Evolutionary conservation across 2,888 invertebrate genomes (phyloP), one percentile per base, ranked within the genome.

Genomic region (Dynastes hyllus): DNA sequence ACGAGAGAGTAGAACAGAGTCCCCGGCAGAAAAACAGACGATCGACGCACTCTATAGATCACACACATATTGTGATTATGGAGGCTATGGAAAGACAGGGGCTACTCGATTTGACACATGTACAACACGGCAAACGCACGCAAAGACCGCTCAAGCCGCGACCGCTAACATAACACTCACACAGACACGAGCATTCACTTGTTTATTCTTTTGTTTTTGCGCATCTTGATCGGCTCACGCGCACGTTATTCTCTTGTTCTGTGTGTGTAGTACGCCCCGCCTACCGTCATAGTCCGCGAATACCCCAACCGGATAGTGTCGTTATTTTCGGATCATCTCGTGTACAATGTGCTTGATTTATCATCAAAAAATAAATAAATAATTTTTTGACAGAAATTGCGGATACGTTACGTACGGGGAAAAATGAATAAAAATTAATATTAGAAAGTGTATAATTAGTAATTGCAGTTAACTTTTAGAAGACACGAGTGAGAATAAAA

Each of bases 181-280:
- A 58, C 22, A 73, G 22, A 8, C 32, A 11, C 27, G 9, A 27
- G 61, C 27, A 29, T 22, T 61, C 61, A 27, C 40, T 69, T 22
- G 78, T 78, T 63, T 53, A 51, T 73, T 73, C 78, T 78, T 78
- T 78, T 78, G 65, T 78, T 77, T 77, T 73, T 85, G 86, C 86
- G 86, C 86, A 86, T 86, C 85, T 85, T 84, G 81, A 83, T 83
- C 81, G 84, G 84, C 85, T 85, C 85, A 83, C 82, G 87, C 87
- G 87, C 87, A 86, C 84, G 85, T 83, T 82, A 82, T 82, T 85
- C 84, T 84, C 83, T 83, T 84, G 82, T 82, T 83, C 82, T 77
- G 79, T 84, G 80, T 70, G 80, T 53, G 53, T 71, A 55, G 71
- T 40, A 45, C 11, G 82, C 83, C 80, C 86, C 85, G 84, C 85